phyloP scores from a whole-genome alignment of 2,888 invertebrate genomes.

The Lasioglossum morio region DNA sequence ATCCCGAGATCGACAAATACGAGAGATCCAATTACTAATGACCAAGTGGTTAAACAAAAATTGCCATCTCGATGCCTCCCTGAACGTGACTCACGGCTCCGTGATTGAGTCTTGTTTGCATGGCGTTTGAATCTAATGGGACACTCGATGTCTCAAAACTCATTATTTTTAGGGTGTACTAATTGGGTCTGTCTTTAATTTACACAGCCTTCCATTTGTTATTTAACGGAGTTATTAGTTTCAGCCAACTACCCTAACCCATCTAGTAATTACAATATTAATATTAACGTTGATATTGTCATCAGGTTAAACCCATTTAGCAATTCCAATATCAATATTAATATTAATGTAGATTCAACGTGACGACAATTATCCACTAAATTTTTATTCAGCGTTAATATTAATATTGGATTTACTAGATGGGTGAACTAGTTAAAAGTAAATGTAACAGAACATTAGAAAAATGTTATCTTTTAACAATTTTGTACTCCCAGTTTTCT shows the following conservation, averaged over 20 bases:
- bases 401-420: no score
- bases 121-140: slow-evolving; percentile 30
- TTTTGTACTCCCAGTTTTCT: background rate
- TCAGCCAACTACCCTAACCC: no score
- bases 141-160: background rate
- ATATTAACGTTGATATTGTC: no score
- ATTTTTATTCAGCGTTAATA: no score
- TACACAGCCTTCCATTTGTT: background rate
- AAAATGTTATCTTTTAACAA: background rate
- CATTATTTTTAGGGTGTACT: background rate
- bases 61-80: background rate
- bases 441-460: background rate
- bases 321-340: no score
- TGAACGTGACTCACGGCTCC: slow-evolving; percentile 42
- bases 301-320: no score
- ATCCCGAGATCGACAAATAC: slow-evolving; percentile 47
- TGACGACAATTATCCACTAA: no score
- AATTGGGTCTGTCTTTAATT: background rate
- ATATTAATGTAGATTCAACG: no score
- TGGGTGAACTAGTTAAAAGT: background rate
- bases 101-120: background rate
- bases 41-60: slow-evolving; percentile 46
- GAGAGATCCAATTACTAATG: slow-evolving; percentile 59
- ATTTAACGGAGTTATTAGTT: background rate
- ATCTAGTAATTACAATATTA: no score